phyloP scores from a whole-genome alignment of 2,797 vertebrate genomes.

The Crax fasciolata region DNA sequence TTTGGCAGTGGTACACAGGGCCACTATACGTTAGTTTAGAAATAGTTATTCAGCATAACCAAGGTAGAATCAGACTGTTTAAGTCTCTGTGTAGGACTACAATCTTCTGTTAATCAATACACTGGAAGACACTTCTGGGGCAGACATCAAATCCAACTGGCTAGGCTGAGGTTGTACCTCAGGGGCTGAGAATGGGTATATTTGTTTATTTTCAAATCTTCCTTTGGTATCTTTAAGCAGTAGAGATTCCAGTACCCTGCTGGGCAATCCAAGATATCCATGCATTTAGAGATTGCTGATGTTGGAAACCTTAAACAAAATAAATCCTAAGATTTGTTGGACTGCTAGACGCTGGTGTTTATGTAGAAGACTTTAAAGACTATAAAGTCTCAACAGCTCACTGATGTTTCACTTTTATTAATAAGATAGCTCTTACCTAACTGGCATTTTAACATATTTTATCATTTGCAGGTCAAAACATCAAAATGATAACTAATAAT shows the following conservation, averaged over 20 bases:
- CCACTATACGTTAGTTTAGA: neutral
- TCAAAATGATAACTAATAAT: neutral
- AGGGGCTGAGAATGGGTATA: neutral
- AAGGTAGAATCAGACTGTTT: neutral
- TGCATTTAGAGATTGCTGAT: neutral
- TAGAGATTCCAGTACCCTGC: neutral
- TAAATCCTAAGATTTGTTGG: neutral
- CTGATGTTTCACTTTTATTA: neutral
- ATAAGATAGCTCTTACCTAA: neutral
- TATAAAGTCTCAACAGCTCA: neutral
- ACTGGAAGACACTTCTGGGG: neutral
- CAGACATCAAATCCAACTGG: neutral
- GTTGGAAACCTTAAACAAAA: neutral
- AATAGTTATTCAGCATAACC: neutral
- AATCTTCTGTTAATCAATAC: neutral
- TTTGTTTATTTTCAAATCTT: neutral
- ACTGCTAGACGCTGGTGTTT: neutral
- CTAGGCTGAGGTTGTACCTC: neutral
- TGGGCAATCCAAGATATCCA: neutral
- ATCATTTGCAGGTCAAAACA: neutral
- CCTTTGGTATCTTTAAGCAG: neutral
- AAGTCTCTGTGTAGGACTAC: neutral
- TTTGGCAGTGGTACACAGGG: neutral
- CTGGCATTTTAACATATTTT: neutral
- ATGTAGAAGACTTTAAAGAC: neutral